Conservation (phyloP, 2,113 vertebrate species). For the Tachysurus vachellii region DNA sequence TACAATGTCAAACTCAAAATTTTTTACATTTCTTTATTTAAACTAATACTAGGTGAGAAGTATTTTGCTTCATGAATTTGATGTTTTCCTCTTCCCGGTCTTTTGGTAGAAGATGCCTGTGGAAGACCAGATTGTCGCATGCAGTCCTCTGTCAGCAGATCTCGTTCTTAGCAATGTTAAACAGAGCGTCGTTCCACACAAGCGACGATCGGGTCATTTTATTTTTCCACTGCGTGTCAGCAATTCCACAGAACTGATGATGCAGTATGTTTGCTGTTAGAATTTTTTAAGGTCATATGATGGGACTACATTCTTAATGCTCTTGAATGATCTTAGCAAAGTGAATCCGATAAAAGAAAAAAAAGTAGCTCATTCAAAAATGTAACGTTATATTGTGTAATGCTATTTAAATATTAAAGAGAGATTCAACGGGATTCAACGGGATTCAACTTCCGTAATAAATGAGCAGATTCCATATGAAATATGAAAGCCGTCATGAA, state of each 20-base stretch:
- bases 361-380: no score
- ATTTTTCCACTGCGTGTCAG: constrained; percentile 9
- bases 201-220: background rate
- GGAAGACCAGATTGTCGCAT: background rate
- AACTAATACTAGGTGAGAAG: background rate
- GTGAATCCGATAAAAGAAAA: no score
- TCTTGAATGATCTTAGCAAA: background rate
- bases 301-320: background rate
- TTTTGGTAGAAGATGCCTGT: background rate
- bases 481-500: no score
- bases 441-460: no score
- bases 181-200: constrained; percentile 1
- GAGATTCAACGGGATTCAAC: no score
- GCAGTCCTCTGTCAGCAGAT: background rate
- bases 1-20: background rate
- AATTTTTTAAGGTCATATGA: background rate
- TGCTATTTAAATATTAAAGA: no score
- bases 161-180: background rate
- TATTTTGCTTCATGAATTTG: background rate
- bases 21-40: background rate
- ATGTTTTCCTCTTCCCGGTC: background rate
- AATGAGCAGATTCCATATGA: no score
- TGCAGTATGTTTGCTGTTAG: background rate
- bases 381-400: no score
- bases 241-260: background rate